Conservation (phyloP, 2,113 vertebrate genomes). For the crab-eating macaque (Macaca fascicularis) region DNA sequence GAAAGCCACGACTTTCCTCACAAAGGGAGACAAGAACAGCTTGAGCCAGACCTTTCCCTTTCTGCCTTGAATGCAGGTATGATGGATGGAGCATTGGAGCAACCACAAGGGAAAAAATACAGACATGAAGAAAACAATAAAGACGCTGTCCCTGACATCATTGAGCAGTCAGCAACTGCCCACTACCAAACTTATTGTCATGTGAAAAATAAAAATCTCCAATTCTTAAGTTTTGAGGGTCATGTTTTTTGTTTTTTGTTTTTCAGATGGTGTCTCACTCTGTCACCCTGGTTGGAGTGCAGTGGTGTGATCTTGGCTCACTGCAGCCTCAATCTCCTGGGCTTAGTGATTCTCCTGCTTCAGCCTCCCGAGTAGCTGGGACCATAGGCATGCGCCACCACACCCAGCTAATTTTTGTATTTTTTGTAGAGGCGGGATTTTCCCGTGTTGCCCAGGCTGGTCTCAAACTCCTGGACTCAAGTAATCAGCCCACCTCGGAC, state of each 20-base stretch:
- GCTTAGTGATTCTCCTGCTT: background rate
- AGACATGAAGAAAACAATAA: background rate
- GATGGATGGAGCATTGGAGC: background rate
- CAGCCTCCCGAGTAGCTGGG: background rate
- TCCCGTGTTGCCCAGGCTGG: background rate
- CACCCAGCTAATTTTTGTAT: background rate
- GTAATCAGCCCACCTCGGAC: background rate
- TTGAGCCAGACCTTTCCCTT: background rate
- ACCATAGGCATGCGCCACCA: background rate
- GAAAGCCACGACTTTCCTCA: background rate
- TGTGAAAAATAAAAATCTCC: background rate
- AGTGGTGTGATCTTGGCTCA: background rate
- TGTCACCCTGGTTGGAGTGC: background rate
- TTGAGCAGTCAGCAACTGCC: background rate
- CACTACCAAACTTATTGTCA: background rate
- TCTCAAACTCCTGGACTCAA: background rate
- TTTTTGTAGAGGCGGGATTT: background rate
- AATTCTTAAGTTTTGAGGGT: background rate
- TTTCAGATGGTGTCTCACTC: background rate
- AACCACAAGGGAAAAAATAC: background rate
- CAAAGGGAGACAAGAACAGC: background rate
- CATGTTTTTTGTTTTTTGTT: background rate
- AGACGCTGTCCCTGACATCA: background rate
- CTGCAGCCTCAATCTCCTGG: background rate
- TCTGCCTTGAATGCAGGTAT: background rate